A percentile compares a stretch with the other conserved stretches of the same genome.
Conservation (phyloP, 2,797 vertebrate species). For the Eutrigla gurnardus region DNA sequence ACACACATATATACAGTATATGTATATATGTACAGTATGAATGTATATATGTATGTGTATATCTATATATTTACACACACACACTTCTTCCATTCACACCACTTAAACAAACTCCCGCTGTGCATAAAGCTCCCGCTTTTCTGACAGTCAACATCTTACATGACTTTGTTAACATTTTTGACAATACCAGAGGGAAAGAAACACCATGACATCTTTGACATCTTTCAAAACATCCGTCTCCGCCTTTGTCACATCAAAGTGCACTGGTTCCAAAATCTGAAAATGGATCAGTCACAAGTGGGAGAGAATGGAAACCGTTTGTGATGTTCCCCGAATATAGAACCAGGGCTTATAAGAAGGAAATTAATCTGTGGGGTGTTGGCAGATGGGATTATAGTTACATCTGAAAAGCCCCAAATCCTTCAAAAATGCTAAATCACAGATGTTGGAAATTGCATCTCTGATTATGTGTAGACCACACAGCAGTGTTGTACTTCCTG, state of each 20-base stretch:
- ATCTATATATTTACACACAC: too few species aligned
- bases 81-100: slow-evolving; percentile 3
- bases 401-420: slow-evolving; percentile 2
- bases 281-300: slow-evolving; percentile 31
- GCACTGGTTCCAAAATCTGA: slow-evolving; percentile 22
- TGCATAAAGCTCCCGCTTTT: slow-evolving; percentile 15
- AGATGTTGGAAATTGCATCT: slow-evolving; percentile 1
- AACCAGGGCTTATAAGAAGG: slow-evolving; percentile 11
- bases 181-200: slow-evolving; percentile 17
- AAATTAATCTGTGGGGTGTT: not conserved
- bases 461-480: not conserved
- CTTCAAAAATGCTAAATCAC: not conserved
- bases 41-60: too few species aligned
- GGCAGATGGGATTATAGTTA: slow-evolving; percentile 15
- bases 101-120: not conserved
- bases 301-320: not conserved
- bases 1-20: too few species aligned
- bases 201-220: slow-evolving; percentile 9
- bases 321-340: slow-evolving; percentile 7
- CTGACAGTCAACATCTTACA: slow-evolving; percentile 13
- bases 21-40: too few species aligned
- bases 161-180: slow-evolving; percentile 21
- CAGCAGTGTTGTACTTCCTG: not conserved
- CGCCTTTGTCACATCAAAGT: slow-evolving; percentile 28
- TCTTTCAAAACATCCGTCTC: slow-evolving; percentile 26